A percentile compares a stretch with the other conserved stretches of the same genome.
Conservation (phyloP, 2,888 invertebrate genomes). For the Ophion obscuratus region DNA sequence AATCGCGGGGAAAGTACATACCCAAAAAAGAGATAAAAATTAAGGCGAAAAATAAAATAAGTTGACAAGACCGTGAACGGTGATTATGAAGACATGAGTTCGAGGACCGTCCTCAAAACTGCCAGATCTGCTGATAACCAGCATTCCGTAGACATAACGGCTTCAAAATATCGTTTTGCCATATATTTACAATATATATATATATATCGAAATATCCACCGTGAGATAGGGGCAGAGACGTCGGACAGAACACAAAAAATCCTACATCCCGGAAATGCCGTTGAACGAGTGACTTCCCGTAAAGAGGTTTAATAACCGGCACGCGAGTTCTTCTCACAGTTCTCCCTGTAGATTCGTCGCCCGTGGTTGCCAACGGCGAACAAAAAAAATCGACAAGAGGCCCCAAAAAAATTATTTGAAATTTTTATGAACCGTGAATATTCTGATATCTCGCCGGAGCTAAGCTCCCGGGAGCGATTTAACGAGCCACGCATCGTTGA, state of each 20-base stretch:
- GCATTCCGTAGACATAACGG: too few relatives aligned
- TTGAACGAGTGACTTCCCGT: slow-evolving; percentile 60
- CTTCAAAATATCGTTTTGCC: too few relatives aligned
- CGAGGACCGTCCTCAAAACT: too few relatives aligned
- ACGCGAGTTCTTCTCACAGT: slow-evolving; percentile 51
- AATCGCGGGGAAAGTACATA: too few relatives aligned
- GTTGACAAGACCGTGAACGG: too few relatives aligned
- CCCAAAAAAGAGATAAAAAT: too few relatives aligned
- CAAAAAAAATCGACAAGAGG: slow-evolving; percentile 3
- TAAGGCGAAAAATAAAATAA: too few relatives aligned
- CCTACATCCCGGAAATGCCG: slow-evolving; percentile 61
- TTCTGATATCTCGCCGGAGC: background rate
- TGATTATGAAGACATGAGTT: too few relatives aligned
- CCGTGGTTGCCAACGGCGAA: background rate
- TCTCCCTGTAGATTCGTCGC: slow-evolving; percentile 2
- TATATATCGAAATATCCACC: background rate
- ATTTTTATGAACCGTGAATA: slow-evolving; percentile 13
- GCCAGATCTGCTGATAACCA: too few relatives aligned
- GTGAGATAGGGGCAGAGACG: slow-evolving; percentile 15
- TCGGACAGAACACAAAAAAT: slow-evolving; percentile 42
- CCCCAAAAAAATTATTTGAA: background rate
- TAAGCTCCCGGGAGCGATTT: slow-evolving; percentile 14
- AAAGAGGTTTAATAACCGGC: slow-evolving; percentile 53
- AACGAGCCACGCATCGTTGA: slow-evolving; percentile 57
- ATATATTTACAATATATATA: background rate